Evolutionary conservation across 2,113 vertebrate species (phyloP).

Genomic region (Ammodytes marinus): DNA sequence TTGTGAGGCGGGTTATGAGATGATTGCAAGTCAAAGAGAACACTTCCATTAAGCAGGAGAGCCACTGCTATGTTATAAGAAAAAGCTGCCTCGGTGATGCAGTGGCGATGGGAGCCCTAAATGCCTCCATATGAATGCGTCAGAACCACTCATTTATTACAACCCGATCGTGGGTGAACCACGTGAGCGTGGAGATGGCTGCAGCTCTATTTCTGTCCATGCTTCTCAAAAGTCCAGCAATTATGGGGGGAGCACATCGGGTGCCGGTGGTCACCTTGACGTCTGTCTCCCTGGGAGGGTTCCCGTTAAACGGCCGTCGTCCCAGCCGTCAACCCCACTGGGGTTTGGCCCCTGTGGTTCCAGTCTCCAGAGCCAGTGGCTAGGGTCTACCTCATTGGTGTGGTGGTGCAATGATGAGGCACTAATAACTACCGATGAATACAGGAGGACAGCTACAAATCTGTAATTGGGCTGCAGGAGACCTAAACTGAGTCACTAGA

Average conservation of each 20-base stretch:
- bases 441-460: slow-evolving; percentile 73
- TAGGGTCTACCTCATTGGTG: slow-evolving; percentile 81
- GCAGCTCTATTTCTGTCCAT: slow-evolving; percentile 83
- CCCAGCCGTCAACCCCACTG: slow-evolving; percentile 74
- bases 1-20: slow-evolving; percentile 68
- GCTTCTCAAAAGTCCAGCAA: slow-evolving; percentile 83
- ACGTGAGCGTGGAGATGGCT: slow-evolving; percentile 75
- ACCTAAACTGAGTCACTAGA: slow-evolving; percentile 57
- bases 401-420: slow-evolving; percentile 80
- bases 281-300: slow-evolving; percentile 85
- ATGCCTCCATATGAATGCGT: slow-evolving; percentile 85
- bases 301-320: slow-evolving; percentile 78
- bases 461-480: slow-evolving; percentile 75
- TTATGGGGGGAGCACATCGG: slow-evolving; percentile 84
- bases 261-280: slow-evolving; percentile 86
- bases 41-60: slow-evolving; percentile 79
- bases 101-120: slow-evolving; percentile 76
- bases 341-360: slow-evolving; percentile 79
- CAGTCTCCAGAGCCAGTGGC: slow-evolving; percentile 76
- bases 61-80: slow-evolving; percentile 74
- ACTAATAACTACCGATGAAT: slow-evolving; percentile 80
- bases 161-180: slow-evolving; percentile 85
- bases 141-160: slow-evolving; percentile 86
- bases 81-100: slow-evolving; percentile 76
- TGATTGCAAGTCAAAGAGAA: slow-evolving; percentile 79